phyloP scores from a whole-genome alignment of 2,113 vertebrate genomes.

The Synchiropus splendidus region DNA sequence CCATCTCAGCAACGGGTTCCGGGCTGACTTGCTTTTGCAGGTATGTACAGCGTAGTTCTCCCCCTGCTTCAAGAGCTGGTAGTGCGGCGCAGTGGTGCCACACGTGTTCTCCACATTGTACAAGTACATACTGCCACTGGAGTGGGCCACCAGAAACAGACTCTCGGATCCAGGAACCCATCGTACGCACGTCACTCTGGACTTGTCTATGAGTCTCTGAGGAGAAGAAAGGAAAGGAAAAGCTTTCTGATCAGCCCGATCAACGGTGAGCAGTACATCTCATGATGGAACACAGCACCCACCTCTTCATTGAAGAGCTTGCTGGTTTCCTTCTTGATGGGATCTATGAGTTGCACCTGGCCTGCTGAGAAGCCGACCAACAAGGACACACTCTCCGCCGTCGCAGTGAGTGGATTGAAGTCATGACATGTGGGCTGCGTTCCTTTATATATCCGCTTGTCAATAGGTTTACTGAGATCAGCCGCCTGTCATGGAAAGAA shows the following conservation, averaged over 20 bases:
- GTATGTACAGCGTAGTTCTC: slow-evolving; percentile 94
- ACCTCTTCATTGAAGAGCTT: slow-evolving; percentile 99
- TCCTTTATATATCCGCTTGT: slow-evolving; percentile 99
- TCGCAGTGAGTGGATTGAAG: slow-evolving; percentile 97
- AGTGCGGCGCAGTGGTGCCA: slow-evolving; percentile 91
- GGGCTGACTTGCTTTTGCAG: slow-evolving; percentile 97
- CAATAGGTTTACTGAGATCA: slow-evolving; percentile 97
- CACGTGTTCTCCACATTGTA: slow-evolving; percentile 98
- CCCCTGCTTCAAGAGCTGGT: slow-evolving; percentile 97
- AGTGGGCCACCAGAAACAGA: slow-evolving; percentile 95
- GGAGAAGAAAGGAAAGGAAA: slow-evolving; percentile 15
- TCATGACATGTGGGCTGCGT: slow-evolving; percentile 98
- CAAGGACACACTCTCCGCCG: slow-evolving; percentile 93
- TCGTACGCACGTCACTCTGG: slow-evolving; percentile 93
- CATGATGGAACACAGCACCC: slow-evolving; percentile 57
- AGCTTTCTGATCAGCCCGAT: too few species aligned
- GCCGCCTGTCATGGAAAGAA: slow-evolving; percentile 79
- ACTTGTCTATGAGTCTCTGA: slow-evolving; percentile 99
- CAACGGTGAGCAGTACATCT: too few species aligned
- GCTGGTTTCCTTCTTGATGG: slow-evolving; percentile 99
- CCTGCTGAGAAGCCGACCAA: slow-evolving; percentile 98
- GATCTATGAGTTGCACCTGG: slow-evolving; percentile 98
- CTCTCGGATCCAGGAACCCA: slow-evolving; percentile 98
- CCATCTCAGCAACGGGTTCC: slow-evolving; percentile 96
- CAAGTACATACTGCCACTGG: slow-evolving; percentile 95